Conservation (phyloP, 1,140 invertebrate genomes). For the Cyclargus thomasi region DNA sequence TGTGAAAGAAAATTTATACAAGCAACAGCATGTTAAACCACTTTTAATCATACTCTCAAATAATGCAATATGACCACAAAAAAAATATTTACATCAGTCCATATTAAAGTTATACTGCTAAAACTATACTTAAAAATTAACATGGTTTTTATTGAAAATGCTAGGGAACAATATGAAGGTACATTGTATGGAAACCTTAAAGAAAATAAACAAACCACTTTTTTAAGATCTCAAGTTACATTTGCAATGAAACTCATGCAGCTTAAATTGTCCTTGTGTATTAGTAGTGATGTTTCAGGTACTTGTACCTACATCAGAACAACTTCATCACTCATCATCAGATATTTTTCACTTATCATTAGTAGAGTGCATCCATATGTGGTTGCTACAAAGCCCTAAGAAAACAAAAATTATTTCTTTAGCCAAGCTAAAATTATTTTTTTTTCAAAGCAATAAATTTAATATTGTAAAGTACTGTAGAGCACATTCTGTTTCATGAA, state of each 20-base stretch:
- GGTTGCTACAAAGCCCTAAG: no score
- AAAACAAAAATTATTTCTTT: background rate
- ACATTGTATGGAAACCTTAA: background rate
- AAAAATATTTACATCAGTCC: slow-evolving; percentile 51
- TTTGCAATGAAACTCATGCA: slow-evolving; percentile 6
- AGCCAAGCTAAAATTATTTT: background rate
- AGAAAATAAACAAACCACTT: background rate
- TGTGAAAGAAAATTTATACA: background rate
- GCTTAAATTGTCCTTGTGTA: background rate
- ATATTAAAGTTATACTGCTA: slow-evolving; percentile 29
- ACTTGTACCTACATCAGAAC: background rate
- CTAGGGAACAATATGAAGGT: background rate
- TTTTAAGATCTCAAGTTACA: background rate
- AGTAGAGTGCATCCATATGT: background rate
- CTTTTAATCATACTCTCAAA: slow-evolving; percentile 25
- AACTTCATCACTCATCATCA: background rate
- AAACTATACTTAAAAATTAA: slow-evolving; percentile 9
- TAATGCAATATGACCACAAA: slow-evolving; percentile 35
- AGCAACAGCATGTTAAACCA: background rate
- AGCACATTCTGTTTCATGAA: no score
- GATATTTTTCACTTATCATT: background rate
- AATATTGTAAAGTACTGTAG: background rate
- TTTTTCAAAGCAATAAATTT: background rate
- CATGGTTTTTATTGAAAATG: slow-evolving; percentile 10
- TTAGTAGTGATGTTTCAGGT: no score